phyloP scores from a whole-genome alignment of 2,888 invertebrate species.

The Ichneumoninae sp. region DNA sequence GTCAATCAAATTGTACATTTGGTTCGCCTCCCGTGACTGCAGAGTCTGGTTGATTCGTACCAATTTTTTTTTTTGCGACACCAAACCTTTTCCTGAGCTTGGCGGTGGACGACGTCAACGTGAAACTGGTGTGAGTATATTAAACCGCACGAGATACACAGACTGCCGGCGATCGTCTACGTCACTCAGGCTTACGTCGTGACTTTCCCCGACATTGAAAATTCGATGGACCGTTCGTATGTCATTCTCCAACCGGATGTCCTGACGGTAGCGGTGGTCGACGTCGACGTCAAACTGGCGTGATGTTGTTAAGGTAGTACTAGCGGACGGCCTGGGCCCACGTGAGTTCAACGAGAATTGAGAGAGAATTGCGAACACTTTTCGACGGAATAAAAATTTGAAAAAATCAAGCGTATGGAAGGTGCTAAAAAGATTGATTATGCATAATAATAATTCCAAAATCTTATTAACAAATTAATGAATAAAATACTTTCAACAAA shows the following conservation, averaged over 20 bases:
- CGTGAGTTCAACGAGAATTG: no score
- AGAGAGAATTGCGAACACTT: no score
- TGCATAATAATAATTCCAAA: no score
- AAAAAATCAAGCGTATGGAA: no score
- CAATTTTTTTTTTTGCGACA: background rate
- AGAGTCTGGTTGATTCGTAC: background rate
- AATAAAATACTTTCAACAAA: no score
- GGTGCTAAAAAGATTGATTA: no score
- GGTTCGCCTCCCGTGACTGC: background rate
- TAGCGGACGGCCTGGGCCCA: no score
- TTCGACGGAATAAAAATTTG: no score
- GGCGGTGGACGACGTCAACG: slow-evolving; percentile 14
- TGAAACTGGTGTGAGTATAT: background rate
- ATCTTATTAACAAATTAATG: no score
- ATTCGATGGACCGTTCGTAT: slow-evolving; percentile 40
- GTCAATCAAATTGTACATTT: no score
- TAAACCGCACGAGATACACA: background rate
- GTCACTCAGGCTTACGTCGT: slow-evolving; percentile 26
- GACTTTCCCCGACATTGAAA: slow-evolving; percentile 45
- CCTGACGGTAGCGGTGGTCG: background rate
- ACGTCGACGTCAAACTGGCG: background rate
- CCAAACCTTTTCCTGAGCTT: background rate
- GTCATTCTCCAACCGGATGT: background rate
- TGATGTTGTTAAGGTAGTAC: background rate
- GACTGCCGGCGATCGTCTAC: slow-evolving; percentile 1